A percentile compares a stretch with the other conserved stretches of the same genome.
Evolutionary conservation across 2,888 invertebrate genomes (phyloP).

Genomic region (Campoplex capitator): DNA sequence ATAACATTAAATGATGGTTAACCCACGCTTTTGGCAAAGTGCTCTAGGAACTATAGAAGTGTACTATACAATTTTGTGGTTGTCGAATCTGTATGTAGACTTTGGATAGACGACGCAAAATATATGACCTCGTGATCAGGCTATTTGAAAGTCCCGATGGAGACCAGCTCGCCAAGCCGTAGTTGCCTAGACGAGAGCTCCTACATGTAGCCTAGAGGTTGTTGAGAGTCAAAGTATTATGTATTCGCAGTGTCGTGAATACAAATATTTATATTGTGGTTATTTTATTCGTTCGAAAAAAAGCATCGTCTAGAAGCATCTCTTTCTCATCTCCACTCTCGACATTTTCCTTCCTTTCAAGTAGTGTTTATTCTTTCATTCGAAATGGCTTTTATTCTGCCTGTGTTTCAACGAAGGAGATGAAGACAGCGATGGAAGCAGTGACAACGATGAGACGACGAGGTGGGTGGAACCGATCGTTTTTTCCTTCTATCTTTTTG

Average conservation of each 20-base stretch:
- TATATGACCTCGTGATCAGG: background rate
- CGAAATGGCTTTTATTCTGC: background rate
- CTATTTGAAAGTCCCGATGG: background rate
- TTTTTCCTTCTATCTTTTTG: slow-evolving; percentile 17
- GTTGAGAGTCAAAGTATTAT: slow-evolving; percentile 28
- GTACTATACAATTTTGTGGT: background rate
- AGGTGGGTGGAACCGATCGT: slow-evolving; percentile 52
- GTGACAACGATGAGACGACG: slow-evolving; percentile 35
- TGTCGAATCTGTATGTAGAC: background rate
- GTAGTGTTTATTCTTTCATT: slow-evolving; percentile 13
- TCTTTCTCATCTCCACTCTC: slow-evolving; percentile 30
- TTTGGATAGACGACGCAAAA: background rate
- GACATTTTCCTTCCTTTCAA: slow-evolving; percentile 40
- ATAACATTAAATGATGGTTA: slow-evolving; percentile 45
- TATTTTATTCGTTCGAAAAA: slow-evolving; percentile 48
- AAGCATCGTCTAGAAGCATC: slow-evolving; percentile 22
- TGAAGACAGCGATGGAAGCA: slow-evolving; percentile 3
- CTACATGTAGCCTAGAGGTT: background rate
- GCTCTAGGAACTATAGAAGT: slow-evolving; percentile 23
- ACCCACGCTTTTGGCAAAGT: slow-evolving; percentile 64
- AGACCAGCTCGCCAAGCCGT: background rate
- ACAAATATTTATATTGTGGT: slow-evolving; percentile 45
- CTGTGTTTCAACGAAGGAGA: slow-evolving; percentile 26
- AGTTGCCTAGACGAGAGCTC: background rate
- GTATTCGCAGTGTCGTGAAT: slow-evolving; percentile 39